Evolutionary conservation across 1,140 invertebrate genomes (phyloP), one percentile per base, ranked within the genome.

Genomic region (Drosophila ercepeae): DNA sequence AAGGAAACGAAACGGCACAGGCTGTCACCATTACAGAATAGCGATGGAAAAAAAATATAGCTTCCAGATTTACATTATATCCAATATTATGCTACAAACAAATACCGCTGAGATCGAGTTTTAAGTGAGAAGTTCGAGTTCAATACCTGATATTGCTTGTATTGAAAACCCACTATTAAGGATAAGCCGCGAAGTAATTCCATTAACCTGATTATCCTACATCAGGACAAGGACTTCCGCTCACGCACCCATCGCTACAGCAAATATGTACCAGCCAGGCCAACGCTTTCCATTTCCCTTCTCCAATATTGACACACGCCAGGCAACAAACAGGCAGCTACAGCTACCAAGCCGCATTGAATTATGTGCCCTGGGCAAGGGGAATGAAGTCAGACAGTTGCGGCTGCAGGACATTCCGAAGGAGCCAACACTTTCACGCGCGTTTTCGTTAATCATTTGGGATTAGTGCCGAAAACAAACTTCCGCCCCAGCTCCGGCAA

Each of bases 391-490:
- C 50, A 41, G 57, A 41, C 34, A 44, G 13, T 4, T 14, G 32
- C 44, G 1, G n/a, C 11, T 18, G 6, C 42, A 67, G 46, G 46
- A 53, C 39, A 67, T 44, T 53, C 39, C 27, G 9, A 46, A 55
- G 48, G 46, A 49, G 23, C 71, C 82, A 86, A 86, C 81, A 86
- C 82, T 86, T 86, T 88, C 73, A 86, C 82, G 81, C 81, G 82
- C 63, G 74, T 86, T 88, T 84, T 77, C 81, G 82, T 88, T 88
- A 86, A 86, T 86, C 82, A 82, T 86, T 73, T 45, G 74, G 83
- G 77, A 88, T 86, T 86, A 88, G 73, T 81, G 72, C 45, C 84
- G 46, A 73, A 73, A 86, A 86, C 84, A 79, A 82, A 86, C 82
- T 88, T 83, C 45, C 81, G 57, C 49, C 58, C 53, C 34, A 41